Evolutionary conservation across 2,113 vertebrate genomes (phyloP).

Genomic region (Neolamprologus fasciatus): DNA sequence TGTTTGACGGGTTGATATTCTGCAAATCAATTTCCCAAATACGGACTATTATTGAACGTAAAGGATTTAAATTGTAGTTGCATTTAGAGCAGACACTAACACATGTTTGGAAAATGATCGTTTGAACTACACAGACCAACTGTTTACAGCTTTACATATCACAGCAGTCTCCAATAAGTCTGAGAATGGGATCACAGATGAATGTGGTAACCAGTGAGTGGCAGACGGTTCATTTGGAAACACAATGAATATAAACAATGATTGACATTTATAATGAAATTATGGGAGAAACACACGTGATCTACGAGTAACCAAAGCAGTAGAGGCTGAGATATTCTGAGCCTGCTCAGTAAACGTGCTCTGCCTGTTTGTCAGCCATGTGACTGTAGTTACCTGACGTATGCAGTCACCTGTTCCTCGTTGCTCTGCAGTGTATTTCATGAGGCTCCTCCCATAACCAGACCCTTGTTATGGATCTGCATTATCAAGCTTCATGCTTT

Average conservation of each 20-base stretch:
- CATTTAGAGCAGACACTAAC: background rate
- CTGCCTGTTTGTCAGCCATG: background rate
- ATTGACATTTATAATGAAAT: background rate
- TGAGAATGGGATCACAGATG: background rate
- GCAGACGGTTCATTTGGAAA: accelerated
- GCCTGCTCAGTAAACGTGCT: accelerated
- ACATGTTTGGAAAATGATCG: background rate
- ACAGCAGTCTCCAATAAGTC: background rate
- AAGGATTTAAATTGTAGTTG: background rate
- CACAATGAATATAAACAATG: background rate
- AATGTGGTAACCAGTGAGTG: background rate
- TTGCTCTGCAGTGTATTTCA: background rate
- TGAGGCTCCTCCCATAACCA: background rate
- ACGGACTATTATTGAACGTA: accelerated
- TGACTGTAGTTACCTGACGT: background rate
- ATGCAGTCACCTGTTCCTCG: accelerated
- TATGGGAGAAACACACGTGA: accelerated
- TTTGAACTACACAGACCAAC: background rate
- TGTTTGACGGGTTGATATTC: background rate
- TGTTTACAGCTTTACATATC: accelerated
- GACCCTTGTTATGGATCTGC: background rate
- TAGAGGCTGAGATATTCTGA: background rate
- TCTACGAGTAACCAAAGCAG: background rate
- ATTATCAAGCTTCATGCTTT: background rate
- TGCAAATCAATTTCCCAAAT: background rate